Base-by-base conservation (phyloP, 2,888 invertebrate genomes). In the Conops quadrifasciatus region DNA sequence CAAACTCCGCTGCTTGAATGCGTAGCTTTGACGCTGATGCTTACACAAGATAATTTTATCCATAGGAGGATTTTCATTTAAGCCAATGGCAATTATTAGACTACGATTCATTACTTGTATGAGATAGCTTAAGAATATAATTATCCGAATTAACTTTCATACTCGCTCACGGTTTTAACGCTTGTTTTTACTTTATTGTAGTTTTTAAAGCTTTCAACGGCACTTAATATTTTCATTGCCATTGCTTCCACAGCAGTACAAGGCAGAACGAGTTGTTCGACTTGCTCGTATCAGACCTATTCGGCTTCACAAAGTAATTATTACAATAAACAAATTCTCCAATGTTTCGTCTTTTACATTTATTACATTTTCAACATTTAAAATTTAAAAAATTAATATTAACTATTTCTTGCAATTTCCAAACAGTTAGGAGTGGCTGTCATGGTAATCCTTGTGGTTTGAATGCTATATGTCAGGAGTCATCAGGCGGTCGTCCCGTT, bases 401-500 rank as follows among this genome's bases (percentile, higher is more conserved):
- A 16, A 30, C 28, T 24, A n/a, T n/a, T 5, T 28, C 49, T 13
- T 58, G 21, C n/a, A 62, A 68, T 26, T 47, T 64, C 45, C 45
- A 47, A 47, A 43, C 64, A 70, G 77, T 75, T 63, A 77, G 79
- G 47, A 78, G 78, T 69, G 87, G 87, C 0, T 90, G 90, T 77
- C 88, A 89, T 0, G 88, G 89, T 1, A 88, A 86, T 80, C 91
- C 91, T 0, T 92, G 92, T 77, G 92, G 92, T 2, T 88, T 88
- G 9, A 91, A 91, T 58, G 91, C 92, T 2, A 89, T 91, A 74
- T 92, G 92, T 79, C 89, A 89, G 73, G 85, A 86, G 74, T 85
- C 88, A 73, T 87, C 89, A 75, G 91, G 90, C 75, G 92, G 92
- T 74, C 88, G 93, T 67, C 92, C 94, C 0, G 93, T 94, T 7